Base-by-base conservation (phyloP, 1,140 invertebrate genomes). In the Bombus waltoni region DNA sequence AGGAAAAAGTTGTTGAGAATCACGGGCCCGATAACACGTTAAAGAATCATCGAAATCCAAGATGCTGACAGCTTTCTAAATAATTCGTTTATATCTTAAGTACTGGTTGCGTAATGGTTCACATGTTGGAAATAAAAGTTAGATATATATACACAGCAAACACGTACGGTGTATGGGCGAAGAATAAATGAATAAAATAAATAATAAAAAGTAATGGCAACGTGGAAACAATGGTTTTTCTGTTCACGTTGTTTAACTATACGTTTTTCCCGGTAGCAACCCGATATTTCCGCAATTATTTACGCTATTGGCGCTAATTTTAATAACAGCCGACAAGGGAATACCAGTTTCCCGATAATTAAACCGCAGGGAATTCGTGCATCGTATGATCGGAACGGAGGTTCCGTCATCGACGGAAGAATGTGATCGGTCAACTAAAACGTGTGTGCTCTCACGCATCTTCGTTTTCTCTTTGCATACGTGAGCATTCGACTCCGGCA, bases 341-440 rank as follows among this genome's bases (percentile, higher is more conserved):
- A 53, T 72, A 78, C 10, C 22, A n/a, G 10, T 5, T 2, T 68
- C 13, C 59, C 18, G 15, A 9, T 72, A 81, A 82, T 35, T 28
- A n/a, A 44, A 74, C n/a, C 40, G 1, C 15, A 10, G n/a, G 5
- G 15, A 44, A 66, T 44, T 80, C 32, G 5, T 22, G 11, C 15
- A 71, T 84, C 62, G 71, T 47, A 22, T 62, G 1, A 22, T 76
- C 38, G 28, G 6, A 22, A 42, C 4, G 32, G 0, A 18, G 1
- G 22, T 85, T 84, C 80, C 77, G 42, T 80, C 76, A 85, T 57
- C 73, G 28, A 72, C 35, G 28, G 8, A 80, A 85, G 81, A 77
- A 83, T 77, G 65, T 15, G 68, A 85, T 73, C 47, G 40, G 32
- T 38, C 25, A n/a, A n/a, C 28, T 9, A 76, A 62, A 80, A 85